phyloP scores from a whole-genome alignment of 2,113 vertebrate species.

The Galeopterus variegatus region DNA sequence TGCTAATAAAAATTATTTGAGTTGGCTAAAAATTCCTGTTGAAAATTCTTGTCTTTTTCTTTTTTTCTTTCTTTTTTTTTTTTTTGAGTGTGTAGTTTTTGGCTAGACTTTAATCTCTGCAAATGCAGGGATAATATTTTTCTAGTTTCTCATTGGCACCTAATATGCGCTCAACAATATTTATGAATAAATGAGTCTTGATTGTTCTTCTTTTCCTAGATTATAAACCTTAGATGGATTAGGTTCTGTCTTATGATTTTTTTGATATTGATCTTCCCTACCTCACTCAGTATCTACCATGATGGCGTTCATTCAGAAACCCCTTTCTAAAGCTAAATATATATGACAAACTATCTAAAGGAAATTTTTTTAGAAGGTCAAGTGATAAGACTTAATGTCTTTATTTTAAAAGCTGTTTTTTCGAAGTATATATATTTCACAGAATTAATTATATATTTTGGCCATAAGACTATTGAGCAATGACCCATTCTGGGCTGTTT shows the following conservation, averaged over 20 bases:
- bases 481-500: neutral
- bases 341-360: neutral
- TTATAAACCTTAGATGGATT: neutral
- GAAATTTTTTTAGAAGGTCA: neutral
- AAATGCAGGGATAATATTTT: neutral
- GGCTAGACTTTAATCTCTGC: neutral
- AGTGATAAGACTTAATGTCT: neutral
- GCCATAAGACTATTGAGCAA: neutral
- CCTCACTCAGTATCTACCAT: neutral
- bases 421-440: neutral
- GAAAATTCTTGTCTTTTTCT: neutral
- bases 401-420: neutral
- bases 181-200: neutral
- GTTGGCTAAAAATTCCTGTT: neutral
- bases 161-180: neutral
- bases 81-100: neutral
- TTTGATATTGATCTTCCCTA: neutral
- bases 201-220: neutral
- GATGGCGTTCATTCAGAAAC: neutral
- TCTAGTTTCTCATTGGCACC: neutral
- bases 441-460: slow-evolving; percentile 18
- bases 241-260: neutral
- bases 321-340: neutral
- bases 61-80: neutral
- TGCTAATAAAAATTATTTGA: neutral